Base-by-base conservation (phyloP, 2,888 invertebrate species). In the Trissonchulus latispiculum region DNA sequence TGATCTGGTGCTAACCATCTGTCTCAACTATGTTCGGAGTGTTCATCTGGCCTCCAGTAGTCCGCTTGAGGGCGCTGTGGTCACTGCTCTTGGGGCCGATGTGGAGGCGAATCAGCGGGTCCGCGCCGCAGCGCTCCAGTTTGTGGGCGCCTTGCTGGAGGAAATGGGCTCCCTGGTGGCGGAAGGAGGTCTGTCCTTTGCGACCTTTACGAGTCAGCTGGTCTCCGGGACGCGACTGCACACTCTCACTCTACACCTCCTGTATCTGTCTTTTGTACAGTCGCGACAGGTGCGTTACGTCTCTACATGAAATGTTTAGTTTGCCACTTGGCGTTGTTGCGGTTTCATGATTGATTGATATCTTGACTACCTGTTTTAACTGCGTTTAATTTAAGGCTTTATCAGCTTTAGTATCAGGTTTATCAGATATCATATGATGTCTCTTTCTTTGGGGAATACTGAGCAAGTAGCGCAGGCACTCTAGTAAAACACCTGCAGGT, bases 41-140 rank as follows among this genome's bases (percentile, higher is more conserved):
- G 31, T 35, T 68, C n/a, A 68, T n/a, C 3, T 68, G 8, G 23
- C 48, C 8, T 8, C 48, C 48, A 15, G 8, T 48, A 23, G 48
- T 8, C 8, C 8, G 8, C 8, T 8, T 23, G 8, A 23, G 48
- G 48, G 48, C 8, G 48, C 8, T 23, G 8, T 23, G 48, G 48
- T 15, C 48, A 48, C 8, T 48, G 8, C 48, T 8, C 8, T 23
- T 48, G 48, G 86, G 64, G 89, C 89, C 59, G 91, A 92, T 81
- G 87, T 90, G 36, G 84, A 87, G 1, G 90, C 89, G 72, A 92
- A 92, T 83, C 87, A 90, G 74, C 83, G 90, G 84, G 23, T 71
- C 33, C 61, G 69, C 61, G 35, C 61, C 64, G n/a, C 66, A 28
- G 59, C 72, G 32, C 66, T 71, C 32, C 18, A 1, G 1, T 61